Percentiles rank a stretch among this genome's conserved stretches.
Conservation (phyloP, 2,113 vertebrate genomes). For the Oceanodroma tethys region DNA sequence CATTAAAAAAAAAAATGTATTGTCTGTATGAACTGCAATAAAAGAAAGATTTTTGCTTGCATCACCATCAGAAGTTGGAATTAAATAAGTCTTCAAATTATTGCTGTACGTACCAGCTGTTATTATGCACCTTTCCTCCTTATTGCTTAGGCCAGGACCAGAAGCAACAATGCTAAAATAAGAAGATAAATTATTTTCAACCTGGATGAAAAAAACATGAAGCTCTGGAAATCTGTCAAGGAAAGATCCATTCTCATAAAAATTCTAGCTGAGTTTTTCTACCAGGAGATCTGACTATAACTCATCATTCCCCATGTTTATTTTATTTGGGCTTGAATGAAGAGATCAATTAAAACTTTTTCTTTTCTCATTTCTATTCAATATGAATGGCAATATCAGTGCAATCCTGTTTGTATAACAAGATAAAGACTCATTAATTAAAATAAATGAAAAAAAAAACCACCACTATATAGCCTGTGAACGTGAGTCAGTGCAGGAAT, state of each 20-base stretch:
- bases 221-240: constrained; percentile 16
- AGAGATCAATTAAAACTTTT: background rate
- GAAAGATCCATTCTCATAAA: constrained; percentile 37
- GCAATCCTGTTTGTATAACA: background rate
- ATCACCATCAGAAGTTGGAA: background rate
- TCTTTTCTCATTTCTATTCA: background rate
- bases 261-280: constrained; percentile 24
- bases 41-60: background rate
- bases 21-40: background rate
- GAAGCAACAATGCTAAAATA: background rate
- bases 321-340: background rate
- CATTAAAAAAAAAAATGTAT: background rate
- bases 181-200: constrained; percentile 15
- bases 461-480: background rate
- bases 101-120: background rate
- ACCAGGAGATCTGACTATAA: background rate
- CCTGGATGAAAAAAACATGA: constrained; percentile 25
- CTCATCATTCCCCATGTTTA: background rate
- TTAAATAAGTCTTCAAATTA: background rate
- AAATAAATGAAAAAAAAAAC: background rate
- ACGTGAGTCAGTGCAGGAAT: background rate
- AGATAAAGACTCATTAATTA: background rate
- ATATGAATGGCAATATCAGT: background rate
- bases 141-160: background rate
- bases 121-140: background rate